phyloP scores from a whole-genome alignment of 1,140 invertebrate species.

The Drosophila grimshawi region DNA sequence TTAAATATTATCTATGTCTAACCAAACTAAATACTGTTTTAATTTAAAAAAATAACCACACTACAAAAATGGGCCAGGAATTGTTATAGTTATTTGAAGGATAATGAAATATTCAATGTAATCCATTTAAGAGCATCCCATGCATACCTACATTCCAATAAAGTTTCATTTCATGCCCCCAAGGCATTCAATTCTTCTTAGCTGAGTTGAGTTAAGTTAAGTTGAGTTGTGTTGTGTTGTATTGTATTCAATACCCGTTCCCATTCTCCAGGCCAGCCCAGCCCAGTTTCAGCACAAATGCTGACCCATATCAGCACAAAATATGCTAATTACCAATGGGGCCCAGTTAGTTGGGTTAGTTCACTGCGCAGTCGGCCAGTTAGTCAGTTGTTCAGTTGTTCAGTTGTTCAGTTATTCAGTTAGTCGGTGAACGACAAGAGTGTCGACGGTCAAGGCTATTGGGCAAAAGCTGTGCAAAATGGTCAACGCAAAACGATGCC shows the following conservation, averaged over 20 bases:
- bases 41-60: neutral
- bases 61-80: no score
- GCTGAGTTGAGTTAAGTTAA: neutral
- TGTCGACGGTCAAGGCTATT: conserved; percentile 75
- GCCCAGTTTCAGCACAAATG: conserved; percentile 66
- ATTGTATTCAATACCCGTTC: conserved; percentile 4
- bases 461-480: conserved; percentile 40
- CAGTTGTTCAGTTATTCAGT: conserved; percentile 36
- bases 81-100: neutral
- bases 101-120: neutral
- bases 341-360: conserved; percentile 34
- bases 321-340: conserved; percentile 73
- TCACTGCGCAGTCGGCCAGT: conserved; percentile 25
- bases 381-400: no score
- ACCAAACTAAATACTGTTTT: neutral
- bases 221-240: conserved; percentile 1
- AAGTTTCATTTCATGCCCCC: conserved; percentile 4
- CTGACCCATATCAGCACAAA: conserved; percentile 80
- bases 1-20: no score
- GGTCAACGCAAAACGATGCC: conserved; percentile 30
- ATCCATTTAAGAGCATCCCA: conserved; percentile 28
- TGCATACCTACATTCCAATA: conserved; percentile 1
- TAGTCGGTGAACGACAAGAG: conserved; percentile 19
- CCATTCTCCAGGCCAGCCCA: conserved; percentile 49
- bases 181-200: neutral